Percentiles rank a stretch among this genome's conserved stretches.
Evolutionary conservation across 2,113 vertebrate species (phyloP).

Genomic region (Neodon shergylaensis): DNA sequence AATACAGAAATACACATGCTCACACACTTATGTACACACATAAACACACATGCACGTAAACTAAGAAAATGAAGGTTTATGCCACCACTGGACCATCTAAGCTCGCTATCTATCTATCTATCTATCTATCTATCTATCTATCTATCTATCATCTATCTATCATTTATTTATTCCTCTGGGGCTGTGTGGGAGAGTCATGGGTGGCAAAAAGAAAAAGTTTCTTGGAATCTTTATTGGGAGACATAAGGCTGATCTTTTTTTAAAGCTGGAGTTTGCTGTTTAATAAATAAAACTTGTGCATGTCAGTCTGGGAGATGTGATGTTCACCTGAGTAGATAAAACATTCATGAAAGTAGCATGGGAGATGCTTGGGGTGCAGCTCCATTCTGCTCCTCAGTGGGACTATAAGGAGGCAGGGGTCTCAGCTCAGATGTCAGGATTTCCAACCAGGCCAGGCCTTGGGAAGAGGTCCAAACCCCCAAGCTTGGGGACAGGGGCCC

Average conservation of each 20-base stretch:
- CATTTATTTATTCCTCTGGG: constrained; percentile 24
- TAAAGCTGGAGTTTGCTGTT: constrained; percentile 60
- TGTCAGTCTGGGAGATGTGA: constrained; percentile 50
- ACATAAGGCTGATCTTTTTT: constrained; percentile 36
- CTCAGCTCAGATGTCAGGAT: not conserved
- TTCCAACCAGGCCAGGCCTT: not conserved
- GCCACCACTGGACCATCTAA: not conserved
- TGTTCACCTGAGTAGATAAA: constrained; percentile 52
- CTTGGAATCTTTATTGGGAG: constrained; percentile 48
- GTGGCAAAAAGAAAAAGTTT: constrained; percentile 56
- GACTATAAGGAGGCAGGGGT: not conserved
- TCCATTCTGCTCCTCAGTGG: constrained; percentile 36
- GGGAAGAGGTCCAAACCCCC: not conserved
- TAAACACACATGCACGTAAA: not conserved
- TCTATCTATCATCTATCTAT: not conserved
- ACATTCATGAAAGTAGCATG: constrained; percentile 59
- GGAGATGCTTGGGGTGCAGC: constrained; percentile 12
- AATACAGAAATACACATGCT: not conserved
- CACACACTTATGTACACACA: not conserved
- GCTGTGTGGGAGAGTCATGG: not conserved
- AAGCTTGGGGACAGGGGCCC: not conserved
- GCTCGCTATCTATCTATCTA: not conserved
- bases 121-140: not conserved
- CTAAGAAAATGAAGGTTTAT: not conserved
- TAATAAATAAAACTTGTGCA: constrained; percentile 72